Conservation (phyloP, 2,797 vertebrate species). For the Xenops minutus region DNA sequence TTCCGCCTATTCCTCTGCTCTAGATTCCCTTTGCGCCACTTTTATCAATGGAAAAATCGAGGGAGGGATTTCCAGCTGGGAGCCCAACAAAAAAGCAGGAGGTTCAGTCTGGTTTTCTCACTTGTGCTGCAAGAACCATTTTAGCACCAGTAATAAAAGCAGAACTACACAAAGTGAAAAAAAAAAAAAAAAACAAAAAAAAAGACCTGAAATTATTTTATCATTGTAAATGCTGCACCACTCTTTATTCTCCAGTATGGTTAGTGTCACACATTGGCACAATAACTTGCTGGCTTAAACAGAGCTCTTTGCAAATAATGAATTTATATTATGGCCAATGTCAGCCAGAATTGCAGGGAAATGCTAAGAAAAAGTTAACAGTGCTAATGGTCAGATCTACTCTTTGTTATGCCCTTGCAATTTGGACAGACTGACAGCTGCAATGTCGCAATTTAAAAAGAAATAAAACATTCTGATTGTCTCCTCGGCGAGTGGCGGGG, state of each 20-base stretch:
- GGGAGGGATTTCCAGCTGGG: slow-evolving; percentile 64
- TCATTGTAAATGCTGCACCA: background rate
- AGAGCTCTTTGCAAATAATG: background rate
- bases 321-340: background rate
- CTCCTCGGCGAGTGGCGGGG: background rate
- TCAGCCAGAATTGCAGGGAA: background rate
- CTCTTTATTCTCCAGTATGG: slow-evolving; percentile 27
- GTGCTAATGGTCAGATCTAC: background rate
- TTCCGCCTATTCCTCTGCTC: slow-evolving; percentile 43
- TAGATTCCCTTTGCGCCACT: slow-evolving; percentile 52
- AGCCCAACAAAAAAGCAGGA: slow-evolving; percentile 50
- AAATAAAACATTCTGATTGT: background rate
- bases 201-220: slow-evolving; percentile 48
- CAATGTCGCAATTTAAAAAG: background rate
- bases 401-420: background rate
- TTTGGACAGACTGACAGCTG: background rate
- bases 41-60: slow-evolving; percentile 63
- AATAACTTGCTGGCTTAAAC: slow-evolving; percentile 24
- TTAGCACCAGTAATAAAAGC: slow-evolving; percentile 24
- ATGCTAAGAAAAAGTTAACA: background rate
- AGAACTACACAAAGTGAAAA: slow-evolving; percentile 27
- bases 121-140: background rate
- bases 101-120: slow-evolving; percentile 49
- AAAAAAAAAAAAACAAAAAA: background rate
- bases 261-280: slow-evolving; percentile 4